Evolutionary conservation across 2,113 vertebrate genomes (phyloP), one percentile per base, ranked within the genome.

Genomic region (Agelaius tricolor): DNA sequence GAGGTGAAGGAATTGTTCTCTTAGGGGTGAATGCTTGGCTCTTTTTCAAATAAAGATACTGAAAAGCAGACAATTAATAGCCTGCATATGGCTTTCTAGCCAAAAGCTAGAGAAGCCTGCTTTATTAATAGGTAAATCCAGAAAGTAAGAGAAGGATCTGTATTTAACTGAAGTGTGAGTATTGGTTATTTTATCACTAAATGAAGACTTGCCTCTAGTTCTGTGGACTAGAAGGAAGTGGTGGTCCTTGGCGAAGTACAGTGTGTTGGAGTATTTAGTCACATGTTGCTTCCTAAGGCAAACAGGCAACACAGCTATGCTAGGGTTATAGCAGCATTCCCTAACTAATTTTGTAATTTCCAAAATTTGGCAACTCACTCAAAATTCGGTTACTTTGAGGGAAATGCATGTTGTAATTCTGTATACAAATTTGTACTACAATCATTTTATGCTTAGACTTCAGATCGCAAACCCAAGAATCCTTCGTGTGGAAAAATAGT

Each of bases 381-480:
- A 46, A 16, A 3, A 27, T 73, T 46, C 22, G 46, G 31, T 57
- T 77, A 43, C 18, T 75, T 86, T 26, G 80, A 47, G 66, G 55
- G 49, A 87, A 88, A 46, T 35, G 8, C 44, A 47, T 58, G 4
- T 61, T 80, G 39, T 73, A 51, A 37, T 74, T 88, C 76, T 95
- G 15, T 84, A 44, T 93, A 89, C 49, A 92, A 37, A 58, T 77
- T 79, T 95, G 79, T 90, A 77, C 49, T 92, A 20, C 84, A 95
- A 85, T 30, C 44, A 89, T 97, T 97, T 95, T 74, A 93, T 16
- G 49, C 68, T 65, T 63, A 61, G 80, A 55, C 89, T 95, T 97
- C 52, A 81, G 78, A 92, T 94, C 69, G 71, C 74, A 96, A 96
- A 96, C 87, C 80, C 78, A 88, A 95, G 87, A 58, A 86, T 96